These are phyloP conservation scores for Camponotus vicinus DNA, from an alignment of 1,140 invertebrate genomes.

Conservation along the genomic window DNA sequence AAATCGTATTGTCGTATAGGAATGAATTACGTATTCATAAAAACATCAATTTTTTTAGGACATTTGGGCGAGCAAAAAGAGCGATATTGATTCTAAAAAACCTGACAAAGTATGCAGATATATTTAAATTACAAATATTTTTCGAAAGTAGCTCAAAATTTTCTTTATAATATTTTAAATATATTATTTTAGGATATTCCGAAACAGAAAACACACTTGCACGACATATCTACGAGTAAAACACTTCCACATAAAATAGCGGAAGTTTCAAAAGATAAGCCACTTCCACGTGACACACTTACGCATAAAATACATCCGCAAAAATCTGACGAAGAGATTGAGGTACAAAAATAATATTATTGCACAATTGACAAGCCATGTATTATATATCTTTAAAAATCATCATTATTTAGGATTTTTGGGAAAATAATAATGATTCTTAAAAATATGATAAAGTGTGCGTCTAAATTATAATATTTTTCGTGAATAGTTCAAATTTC, in stretches of 20 bases:
- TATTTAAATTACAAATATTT: not conserved
- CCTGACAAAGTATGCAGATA: constrained; percentile 41
- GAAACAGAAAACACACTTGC: constrained; percentile 32
- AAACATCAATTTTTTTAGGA: constrained; percentile 48
- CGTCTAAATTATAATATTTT: not conserved
- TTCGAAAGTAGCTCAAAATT: not conserved
- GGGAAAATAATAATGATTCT: too few species aligned
- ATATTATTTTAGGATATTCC: constrained; percentile 40
- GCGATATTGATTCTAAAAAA: constrained; percentile 7
- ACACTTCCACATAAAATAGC: constrained; percentile 1
- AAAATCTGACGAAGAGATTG: constrained; percentile 23
- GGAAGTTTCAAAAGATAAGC: constrained; percentile 25
- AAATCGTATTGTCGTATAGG: not conserved
- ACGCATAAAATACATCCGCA: constrained; percentile 11
- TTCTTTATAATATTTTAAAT: constrained; percentile 6
- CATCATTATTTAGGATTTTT: too few species aligned
- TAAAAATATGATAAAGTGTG: too few species aligned
- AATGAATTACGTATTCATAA: not conserved
- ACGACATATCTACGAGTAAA: not conserved
- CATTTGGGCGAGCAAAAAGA: constrained; percentile 47
- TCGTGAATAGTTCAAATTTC: too few species aligned
- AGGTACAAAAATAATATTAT: constrained; percentile 43
- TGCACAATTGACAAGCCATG: too few species aligned
- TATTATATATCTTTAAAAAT: too few species aligned
- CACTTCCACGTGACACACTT: not conserved